These are phyloP conservation scores for Orthonyx spaldingii DNA, from an alignment of 2,113 vertebrate genomes.

Conservation along the genomic window DNA sequence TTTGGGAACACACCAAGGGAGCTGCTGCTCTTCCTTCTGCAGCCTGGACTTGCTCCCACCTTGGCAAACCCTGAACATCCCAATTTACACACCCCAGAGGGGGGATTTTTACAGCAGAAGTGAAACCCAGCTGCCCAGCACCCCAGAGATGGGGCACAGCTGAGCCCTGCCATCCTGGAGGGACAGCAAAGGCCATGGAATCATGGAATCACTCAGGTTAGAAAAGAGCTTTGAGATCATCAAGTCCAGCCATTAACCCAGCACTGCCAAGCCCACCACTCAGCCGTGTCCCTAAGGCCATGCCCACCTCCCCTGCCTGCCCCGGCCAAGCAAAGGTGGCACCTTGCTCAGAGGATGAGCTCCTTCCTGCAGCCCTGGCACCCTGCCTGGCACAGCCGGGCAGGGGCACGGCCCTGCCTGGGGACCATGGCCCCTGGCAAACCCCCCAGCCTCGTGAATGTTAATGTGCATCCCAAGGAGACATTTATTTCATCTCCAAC, in stretches of 20 bases:
- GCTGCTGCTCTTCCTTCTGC: not conserved
- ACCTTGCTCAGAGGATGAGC: not conserved
- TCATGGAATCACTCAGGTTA: no score
- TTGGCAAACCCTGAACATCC: not conserved
- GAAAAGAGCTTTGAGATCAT: not conserved
- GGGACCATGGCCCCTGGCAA: not conserved
- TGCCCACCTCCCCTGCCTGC: not conserved
- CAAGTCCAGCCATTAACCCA: not conserved
- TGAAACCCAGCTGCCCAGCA: not conserved
- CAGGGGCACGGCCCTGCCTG: not conserved
- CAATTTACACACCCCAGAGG: not conserved
- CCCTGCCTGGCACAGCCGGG: not conserved
- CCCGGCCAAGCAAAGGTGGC: not conserved
- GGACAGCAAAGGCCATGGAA: not conserved
- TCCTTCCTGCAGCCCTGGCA: not conserved
- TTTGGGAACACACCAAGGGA: not conserved
- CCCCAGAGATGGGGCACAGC: not conserved
- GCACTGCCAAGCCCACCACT: not conserved
- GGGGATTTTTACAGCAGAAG: not conserved
- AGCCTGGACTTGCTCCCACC: not conserved
- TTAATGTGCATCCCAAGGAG: not conserved
- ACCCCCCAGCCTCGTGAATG: not conserved
- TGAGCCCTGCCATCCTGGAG: not conserved
- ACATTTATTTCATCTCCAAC: slow-evolving; percentile 45
- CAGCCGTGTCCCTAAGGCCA: not conserved